These are phyloP conservation scores for Neocrepidodera transversa DNA, from an alignment of 2,888 invertebrate species.

Conservation along the genomic window DNA sequence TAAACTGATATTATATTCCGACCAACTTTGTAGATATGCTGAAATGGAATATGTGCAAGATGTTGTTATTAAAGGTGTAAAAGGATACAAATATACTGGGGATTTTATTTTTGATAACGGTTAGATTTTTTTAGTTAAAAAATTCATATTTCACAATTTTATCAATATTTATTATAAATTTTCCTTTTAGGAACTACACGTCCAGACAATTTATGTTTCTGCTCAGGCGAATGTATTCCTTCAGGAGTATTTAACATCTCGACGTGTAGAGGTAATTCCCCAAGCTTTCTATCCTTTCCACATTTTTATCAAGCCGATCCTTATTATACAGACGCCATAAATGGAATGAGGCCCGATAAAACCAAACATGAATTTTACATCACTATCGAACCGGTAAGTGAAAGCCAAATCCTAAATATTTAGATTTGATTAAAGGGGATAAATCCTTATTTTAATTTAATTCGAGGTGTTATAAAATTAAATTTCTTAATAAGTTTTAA, in stretches of 20 bases:
- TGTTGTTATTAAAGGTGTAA: conserved; percentile 66
- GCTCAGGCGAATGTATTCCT: conserved; percentile 76
- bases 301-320: conserved; percentile 81
- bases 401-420: conserved; percentile 5
- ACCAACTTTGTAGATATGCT: conserved; percentile 78
- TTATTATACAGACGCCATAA: conserved; percentile 66
- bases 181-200: conserved; percentile 63
- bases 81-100: conserved; percentile 71
- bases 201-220: conserved; percentile 73
- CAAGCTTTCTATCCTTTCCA: conserved; percentile 81
- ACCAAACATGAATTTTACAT: conserved; percentile 78
- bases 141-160: too few species aligned
- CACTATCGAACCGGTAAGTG: conserved; percentile 73
- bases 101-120: conserved; percentile 74
- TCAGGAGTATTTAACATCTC: conserved; percentile 79
- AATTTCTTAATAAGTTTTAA: too few species aligned
- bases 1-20: conserved; percentile 69
- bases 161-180: not conserved
- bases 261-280: conserved; percentile 77
- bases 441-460: too few species aligned
- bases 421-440: not conserved
- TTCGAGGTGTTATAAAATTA: too few species aligned
- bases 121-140: conserved; percentile 46
- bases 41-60: conserved; percentile 68
- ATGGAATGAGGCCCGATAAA: conserved; percentile 72